Evolutionary conservation across 2,113 vertebrate genomes (phyloP), one percentile per base, ranked within the genome.

Genomic region (Callorhinus ursinus): DNA sequence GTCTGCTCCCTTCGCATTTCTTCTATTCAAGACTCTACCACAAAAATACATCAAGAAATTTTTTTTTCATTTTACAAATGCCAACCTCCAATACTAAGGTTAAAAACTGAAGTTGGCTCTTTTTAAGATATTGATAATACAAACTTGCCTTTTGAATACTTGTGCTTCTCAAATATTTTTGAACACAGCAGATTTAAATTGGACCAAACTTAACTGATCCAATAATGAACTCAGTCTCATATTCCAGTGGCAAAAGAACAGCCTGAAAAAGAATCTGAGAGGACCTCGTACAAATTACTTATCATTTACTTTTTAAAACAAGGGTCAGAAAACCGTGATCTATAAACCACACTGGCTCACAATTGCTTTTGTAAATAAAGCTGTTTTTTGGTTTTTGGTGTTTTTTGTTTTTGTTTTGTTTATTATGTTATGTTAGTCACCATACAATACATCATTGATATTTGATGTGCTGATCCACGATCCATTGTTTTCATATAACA

Each of bases 31-130:
- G 21, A 4, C 4, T 79, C 28, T 10, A 31, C 33, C 13, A 67
- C 24, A 91, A 65, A 90, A 42, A 89, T 57, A 53, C 5, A 26
- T 36, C 51, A 93, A 79, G 4, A 79, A 91, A 82, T 59, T 14
- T 80, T 74, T 67, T 74, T 49, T 71, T 69, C 3, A 31, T 36
- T 81, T 96, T 88, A 88, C 18, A 88, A 92, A 71, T 55, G 59
- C 77, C 59, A 86, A 14, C 2, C 46, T 93, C 36, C 59, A 84
- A 49, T 10, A 90, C 13, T 59, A 16, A 53, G 22, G n/a, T 72
- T 33, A 88, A 76, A 93, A 15, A 95, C 88, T 88, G 51, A 81
- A 74, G 11, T 55, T 96, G n/a, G 7, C 19, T 90, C 67, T 74
- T 77, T 65, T 12, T 14, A 63, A 28, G 96, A 69, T 51, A 74